phyloP scores from a whole-genome alignment of 2,113 vertebrate species.

The Gobiocypris rarus region DNA sequence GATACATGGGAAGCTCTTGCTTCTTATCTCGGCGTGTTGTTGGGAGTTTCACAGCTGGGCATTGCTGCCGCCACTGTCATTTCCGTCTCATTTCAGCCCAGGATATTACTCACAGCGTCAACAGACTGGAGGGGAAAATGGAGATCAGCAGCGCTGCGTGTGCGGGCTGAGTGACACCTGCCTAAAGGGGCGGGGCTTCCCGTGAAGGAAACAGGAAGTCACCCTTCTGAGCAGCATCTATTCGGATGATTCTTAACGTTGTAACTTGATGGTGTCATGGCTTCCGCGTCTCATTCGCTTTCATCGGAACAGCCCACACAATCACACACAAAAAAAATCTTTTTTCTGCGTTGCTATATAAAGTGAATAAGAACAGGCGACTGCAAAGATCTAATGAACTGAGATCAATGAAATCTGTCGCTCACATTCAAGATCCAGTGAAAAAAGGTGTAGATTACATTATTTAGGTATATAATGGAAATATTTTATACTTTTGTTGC shows the following conservation, averaged over 20 bases:
- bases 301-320: too few relatives aligned
- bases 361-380: too few relatives aligned
- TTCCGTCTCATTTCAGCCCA: conserved; percentile 60
- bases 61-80: conserved; percentile 44
- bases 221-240: neutral
- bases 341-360: too few relatives aligned
- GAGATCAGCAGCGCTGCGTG: conserved; percentile 10
- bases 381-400: neutral
- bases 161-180: conserved; percentile 39
- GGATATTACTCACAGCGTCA: conserved; percentile 66
- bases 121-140: conserved; percentile 40
- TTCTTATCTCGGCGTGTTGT: conserved; percentile 61
- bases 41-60: conserved; percentile 55
- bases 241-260: too few relatives aligned
- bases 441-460: neutral
- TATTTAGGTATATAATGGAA: too few relatives aligned
- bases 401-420: neutral
- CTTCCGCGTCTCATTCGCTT: too few relatives aligned
- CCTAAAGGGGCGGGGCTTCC: conserved; percentile 5
- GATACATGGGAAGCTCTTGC: conserved; percentile 38
- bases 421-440: neutral
- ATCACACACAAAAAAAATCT: too few relatives aligned
- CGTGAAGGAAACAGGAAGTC: neutral
- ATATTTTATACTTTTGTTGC: too few relatives aligned
- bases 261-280: too few relatives aligned